Conservation (phyloP, 2,113 vertebrate genomes). For the western clawed frog (Xenopus tropicalis) region DNA sequence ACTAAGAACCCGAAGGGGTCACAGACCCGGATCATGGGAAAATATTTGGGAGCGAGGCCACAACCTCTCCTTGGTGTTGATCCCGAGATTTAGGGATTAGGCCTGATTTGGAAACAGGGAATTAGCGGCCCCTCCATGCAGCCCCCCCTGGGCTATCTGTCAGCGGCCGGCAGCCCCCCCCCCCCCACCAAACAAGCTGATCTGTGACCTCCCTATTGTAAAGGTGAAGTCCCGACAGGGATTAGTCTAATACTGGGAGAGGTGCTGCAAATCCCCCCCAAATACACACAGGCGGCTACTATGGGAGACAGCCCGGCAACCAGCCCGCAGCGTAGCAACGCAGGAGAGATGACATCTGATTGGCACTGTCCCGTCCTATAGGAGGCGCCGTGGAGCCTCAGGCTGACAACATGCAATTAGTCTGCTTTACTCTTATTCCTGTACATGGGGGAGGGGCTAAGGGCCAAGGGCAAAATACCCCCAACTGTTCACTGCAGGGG, state of each 20-base stretch:
- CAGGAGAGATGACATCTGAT: background rate
- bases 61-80: conserved; percentile 49
- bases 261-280: conserved; percentile 46
- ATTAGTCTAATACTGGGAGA: conserved; percentile 62
- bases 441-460: no score
- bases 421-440: no score
- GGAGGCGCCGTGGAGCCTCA: no score
- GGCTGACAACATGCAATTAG: no score
- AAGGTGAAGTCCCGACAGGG: conserved; percentile 63
- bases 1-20: conserved; percentile 50
- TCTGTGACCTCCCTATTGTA: conserved; percentile 60
- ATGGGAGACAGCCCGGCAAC: conserved; percentile 36
- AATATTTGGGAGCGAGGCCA: conserved; percentile 57
- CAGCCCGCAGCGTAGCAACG: conserved; percentile 44
- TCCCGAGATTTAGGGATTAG: conserved; percentile 58
- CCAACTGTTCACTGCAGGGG: no score
- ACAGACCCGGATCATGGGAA: conserved; percentile 59
- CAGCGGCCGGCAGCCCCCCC: conserved; percentile 59
- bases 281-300: conserved; percentile 29
- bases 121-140: conserved; percentile 57
- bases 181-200: conserved; percentile 55
- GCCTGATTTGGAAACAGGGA: conserved; percentile 58
- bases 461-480: no score
- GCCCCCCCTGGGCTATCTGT: conserved; percentile 62
- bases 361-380: no score